Conservation (phyloP, 1,140 invertebrate species). For the Zelostemma sp. region DNA sequence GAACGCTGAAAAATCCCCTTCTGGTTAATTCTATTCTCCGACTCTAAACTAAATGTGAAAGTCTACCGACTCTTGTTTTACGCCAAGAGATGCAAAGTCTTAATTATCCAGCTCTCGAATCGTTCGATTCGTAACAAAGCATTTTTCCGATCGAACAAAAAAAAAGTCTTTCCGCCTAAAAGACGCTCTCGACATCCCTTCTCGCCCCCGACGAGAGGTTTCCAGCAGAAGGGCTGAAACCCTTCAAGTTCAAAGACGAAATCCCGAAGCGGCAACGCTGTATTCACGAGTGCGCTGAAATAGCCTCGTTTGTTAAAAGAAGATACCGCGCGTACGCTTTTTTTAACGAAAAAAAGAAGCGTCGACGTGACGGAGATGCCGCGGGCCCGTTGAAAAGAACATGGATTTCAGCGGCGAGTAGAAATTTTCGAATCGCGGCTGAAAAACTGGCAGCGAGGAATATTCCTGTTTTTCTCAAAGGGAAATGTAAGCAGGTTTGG, state of each 20-base stretch:
- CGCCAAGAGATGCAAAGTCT: constrained; percentile 41
- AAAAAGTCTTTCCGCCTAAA: constrained; percentile 32
- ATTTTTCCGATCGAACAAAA: constrained; percentile 37
- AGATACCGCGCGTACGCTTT: neutral
- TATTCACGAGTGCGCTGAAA: constrained; percentile 23
- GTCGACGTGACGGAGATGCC: too few relatives aligned
- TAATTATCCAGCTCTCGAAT: constrained; percentile 43
- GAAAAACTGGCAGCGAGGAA: too few relatives aligned
- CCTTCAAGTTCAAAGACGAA: constrained; percentile 43
- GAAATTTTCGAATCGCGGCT: too few relatives aligned
- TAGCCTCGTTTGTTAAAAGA: too few relatives aligned
- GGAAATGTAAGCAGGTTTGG: too few relatives aligned
- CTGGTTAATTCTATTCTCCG: constrained; percentile 29
- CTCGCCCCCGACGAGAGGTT: constrained; percentile 20
- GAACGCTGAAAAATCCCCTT: too few relatives aligned
- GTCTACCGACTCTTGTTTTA: constrained; percentile 34
- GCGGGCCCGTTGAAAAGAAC: too few relatives aligned
- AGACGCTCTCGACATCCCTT: constrained; percentile 29
- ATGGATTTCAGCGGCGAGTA: too few relatives aligned
- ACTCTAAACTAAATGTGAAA: constrained; percentile 41
- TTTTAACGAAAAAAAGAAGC: too few relatives aligned
- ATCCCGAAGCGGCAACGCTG: constrained; percentile 35
- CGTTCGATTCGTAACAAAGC: constrained; percentile 41
- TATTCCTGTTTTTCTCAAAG: too few relatives aligned
- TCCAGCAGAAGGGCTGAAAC: constrained; percentile 28